Percentiles rank a stretch among this genome's conserved stretches.
phyloP scores from a whole-genome alignment of 2,113 vertebrate genomes.

The Clarias macrocephalus region DNA sequence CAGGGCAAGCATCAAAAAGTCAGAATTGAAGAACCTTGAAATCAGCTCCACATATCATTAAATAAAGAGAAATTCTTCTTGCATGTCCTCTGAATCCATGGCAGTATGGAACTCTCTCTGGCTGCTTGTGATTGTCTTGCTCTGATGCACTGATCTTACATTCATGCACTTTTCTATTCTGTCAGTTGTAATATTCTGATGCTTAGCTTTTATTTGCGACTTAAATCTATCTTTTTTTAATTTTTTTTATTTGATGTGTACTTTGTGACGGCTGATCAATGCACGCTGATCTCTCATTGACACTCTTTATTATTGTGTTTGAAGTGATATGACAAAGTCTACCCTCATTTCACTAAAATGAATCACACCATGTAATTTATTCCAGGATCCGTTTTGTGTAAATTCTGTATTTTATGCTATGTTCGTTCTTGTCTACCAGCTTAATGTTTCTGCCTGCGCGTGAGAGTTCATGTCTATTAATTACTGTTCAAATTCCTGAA shows the following conservation, averaged over 20 bases:
- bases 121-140: slow-evolving; percentile 56
- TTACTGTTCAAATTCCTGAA: not conserved
- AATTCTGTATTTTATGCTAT: not conserved
- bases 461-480: not conserved
- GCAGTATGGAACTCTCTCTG: slow-evolving; percentile 53
- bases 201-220: slow-evolving; percentile 47
- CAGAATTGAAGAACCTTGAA: not conserved
- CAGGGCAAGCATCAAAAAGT: not conserved
- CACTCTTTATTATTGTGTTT: slow-evolving; percentile 29
- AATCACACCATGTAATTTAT: not conserved
- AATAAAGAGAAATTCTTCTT: not conserved
- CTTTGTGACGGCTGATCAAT: slow-evolving; percentile 45
- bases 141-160: slow-evolving; percentile 46
- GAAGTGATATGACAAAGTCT: slow-evolving; percentile 3
- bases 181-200: slow-evolving; percentile 46
- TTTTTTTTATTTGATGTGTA: slow-evolving; percentile 2
- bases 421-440: not conserved
- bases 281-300: slow-evolving; percentile 51
- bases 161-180: slow-evolving; percentile 46
- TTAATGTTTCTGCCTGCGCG: not conserved
- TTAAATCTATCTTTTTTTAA: slow-evolving; percentile 26
- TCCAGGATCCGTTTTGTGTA: not conserved
- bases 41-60: not conserved
- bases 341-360: not conserved
- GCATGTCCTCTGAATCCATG: slow-evolving; percentile 59